phyloP scores from a whole-genome alignment of 2,888 invertebrate species.

The Hipparchia semele region DNA sequence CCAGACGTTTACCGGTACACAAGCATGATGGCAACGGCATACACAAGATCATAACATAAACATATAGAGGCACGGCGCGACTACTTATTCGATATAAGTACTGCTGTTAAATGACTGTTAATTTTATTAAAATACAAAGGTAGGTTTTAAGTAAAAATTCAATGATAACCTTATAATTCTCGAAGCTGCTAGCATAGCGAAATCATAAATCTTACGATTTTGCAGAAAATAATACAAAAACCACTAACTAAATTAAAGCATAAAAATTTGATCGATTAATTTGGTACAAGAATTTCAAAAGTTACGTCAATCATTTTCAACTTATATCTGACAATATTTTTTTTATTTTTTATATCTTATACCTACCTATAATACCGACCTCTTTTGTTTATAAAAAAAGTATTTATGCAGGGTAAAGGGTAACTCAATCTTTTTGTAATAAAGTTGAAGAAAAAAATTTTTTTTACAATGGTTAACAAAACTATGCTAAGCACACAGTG shows the following conservation, averaged over 20 bases:
- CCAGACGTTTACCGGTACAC: no score
- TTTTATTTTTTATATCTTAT: not conserved
- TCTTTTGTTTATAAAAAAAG: no score
- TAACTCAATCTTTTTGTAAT: no score
- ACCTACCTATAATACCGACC: no score
- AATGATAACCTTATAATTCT: constrained; percentile 31
- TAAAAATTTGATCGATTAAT: not conserved
- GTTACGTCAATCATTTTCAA: not conserved
- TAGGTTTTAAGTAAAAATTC: not conserved
- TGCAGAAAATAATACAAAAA: not conserved
- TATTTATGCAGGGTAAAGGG: no score
- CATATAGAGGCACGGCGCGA: no score
- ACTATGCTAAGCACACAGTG: no score
- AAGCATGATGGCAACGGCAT: no score
- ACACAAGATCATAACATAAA: no score
- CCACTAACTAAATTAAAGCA: not conserved
- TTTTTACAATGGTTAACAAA: no score
- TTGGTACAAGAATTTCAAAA: constrained; percentile 10
- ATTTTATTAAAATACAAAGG: not conserved
- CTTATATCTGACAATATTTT: not conserved
- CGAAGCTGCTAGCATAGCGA: constrained; percentile 31
- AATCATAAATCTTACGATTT: not conserved
- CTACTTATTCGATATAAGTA: no score
- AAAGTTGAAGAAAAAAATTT: no score
- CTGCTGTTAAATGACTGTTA: not conserved